Evolutionary conservation across 2,797 vertebrate species (phyloP), one percentile per base, ranked within the genome.

Genomic region (Phrynocephalus guinanensis): DNA sequence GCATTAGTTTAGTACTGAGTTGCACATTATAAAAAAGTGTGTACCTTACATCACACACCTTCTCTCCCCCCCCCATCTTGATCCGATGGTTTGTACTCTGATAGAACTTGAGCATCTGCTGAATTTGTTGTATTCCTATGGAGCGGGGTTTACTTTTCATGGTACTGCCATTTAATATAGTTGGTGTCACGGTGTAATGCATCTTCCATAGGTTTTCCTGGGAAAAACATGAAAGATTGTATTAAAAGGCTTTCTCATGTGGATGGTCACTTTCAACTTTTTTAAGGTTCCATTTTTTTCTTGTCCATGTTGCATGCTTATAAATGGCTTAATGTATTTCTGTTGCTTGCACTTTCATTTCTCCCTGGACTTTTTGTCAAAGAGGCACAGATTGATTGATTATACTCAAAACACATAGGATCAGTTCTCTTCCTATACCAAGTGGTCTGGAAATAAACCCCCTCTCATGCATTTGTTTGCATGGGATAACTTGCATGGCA

Each of bases 1-100:
- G 77, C 86, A 78, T 92, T 87, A 86, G 73, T 87, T n/a, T 33
- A 88, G 79, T 90, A 92, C 80, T 83, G 75, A 76, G 85, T 87
- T 89, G 79, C 84, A 90, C 84, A 89, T 92, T 92, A 73, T 92
- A 86, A 95, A 94, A 95, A 93, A 91, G 33, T 33, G 33, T 86
- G 85, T 68, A 86, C 33, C 91, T 93, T 79, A 11, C 91, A 90
- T 90, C 86, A 89, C 92, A 60, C 71, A 9, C 56, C 70, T 91
- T 83, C 86, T 93, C 92, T 13, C 1, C 3, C 1, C 1, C 28
- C 5, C 83, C 94, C 93, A 85, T 78, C 72, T 84, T 91, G 88
- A 88, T 82, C 83, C 84, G 88, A 89, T 92, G 82, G 73, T 93
- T 92, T 92, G 76, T 91, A 91, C 91, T 86, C 84, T 83, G 0